phyloP scores from a whole-genome alignment of 2,113 vertebrate species.

The Benitochromis conjunctus region DNA sequence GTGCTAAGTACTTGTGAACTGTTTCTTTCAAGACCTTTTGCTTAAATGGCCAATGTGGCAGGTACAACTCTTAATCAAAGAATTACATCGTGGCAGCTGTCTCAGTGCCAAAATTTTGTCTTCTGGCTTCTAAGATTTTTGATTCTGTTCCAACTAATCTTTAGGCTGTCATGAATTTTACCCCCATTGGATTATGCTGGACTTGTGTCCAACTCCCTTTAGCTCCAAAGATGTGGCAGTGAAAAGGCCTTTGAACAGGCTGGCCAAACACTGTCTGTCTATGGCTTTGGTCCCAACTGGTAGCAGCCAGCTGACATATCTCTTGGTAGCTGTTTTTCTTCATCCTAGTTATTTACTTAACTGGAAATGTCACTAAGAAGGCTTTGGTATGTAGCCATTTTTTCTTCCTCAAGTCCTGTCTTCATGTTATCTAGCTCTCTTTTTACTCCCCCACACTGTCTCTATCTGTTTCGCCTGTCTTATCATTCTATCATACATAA shows the following conservation, averaged over 20 bases:
- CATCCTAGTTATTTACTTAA: conserved; percentile 53
- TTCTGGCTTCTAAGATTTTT: not conserved
- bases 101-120: not conserved
- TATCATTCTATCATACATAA: conserved; percentile 34
- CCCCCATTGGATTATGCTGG: not conserved
- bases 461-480: conserved; percentile 11
- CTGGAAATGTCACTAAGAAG: conserved; percentile 60
- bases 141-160: conserved; percentile 24
- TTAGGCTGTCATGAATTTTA: conserved; percentile 7
- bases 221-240: conserved; percentile 10
- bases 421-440: not conserved
- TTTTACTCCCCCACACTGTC: not conserved
- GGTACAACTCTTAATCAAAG: not conserved
- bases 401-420: conserved; percentile 4
- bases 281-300: conserved; percentile 14
- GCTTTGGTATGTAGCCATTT: conserved; percentile 20
- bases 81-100: not conserved
- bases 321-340: conserved; percentile 38
- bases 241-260: conserved; percentile 31
- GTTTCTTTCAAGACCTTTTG: not conserved
- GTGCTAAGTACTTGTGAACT: not conserved
- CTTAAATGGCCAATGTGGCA: not conserved
- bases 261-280: conserved; percentile 22
- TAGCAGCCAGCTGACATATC: conserved; percentile 25
- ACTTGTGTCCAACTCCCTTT: conserved; percentile 21